Evolutionary conservation across 1,140 invertebrate species (phyloP).

Genomic region (Neotoxoptera formosana): DNA sequence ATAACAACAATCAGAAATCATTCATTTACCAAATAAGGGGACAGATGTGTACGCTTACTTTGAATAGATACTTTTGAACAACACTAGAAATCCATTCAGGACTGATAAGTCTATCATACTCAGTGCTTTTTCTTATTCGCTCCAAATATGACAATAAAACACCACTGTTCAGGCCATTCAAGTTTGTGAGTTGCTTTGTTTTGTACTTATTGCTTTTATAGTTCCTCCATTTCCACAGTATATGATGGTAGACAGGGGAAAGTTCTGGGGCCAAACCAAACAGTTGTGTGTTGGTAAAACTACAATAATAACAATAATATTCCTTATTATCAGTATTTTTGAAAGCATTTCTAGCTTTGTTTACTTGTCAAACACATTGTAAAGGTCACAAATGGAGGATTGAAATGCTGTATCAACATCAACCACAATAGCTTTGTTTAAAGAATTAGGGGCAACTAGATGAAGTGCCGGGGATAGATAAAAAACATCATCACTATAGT

Average conservation of each 20-base stretch:
- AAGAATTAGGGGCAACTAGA: conserved; percentile 71
- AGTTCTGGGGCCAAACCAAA: conserved; percentile 81
- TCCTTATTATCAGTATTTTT: background rate
- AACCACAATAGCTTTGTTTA: conserved; percentile 75
- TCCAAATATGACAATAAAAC: conserved; percentile 79
- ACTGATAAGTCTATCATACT: conserved; percentile 58
- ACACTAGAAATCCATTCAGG: conserved; percentile 45
- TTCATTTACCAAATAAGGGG: background rate
- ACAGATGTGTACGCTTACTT: conserved; percentile 17
- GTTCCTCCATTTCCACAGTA: conserved; percentile 74
- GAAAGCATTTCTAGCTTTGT: conserved; percentile 53
- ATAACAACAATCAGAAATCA: background rate
- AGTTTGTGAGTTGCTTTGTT: conserved; percentile 67
- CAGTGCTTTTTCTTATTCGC: conserved; percentile 70
- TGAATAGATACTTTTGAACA: conserved; percentile 57
- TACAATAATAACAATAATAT: conserved; percentile 62
- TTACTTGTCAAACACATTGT: conserved; percentile 75
- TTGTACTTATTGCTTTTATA: conserved; percentile 70
- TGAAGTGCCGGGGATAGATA: conserved; percentile 81
- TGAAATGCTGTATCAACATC: conserved; percentile 83
- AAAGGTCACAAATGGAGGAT: conserved; percentile 73
- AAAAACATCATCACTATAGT: conserved; percentile 84
- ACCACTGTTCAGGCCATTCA: conserved; percentile 84
- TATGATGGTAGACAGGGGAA: conserved; percentile 82
- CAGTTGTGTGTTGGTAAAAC: conserved; percentile 68